Evolutionary conservation across 2,113 vertebrate species (phyloP), one percentile per base, ranked within the genome.

Genomic region (Channa maculata): DNA sequence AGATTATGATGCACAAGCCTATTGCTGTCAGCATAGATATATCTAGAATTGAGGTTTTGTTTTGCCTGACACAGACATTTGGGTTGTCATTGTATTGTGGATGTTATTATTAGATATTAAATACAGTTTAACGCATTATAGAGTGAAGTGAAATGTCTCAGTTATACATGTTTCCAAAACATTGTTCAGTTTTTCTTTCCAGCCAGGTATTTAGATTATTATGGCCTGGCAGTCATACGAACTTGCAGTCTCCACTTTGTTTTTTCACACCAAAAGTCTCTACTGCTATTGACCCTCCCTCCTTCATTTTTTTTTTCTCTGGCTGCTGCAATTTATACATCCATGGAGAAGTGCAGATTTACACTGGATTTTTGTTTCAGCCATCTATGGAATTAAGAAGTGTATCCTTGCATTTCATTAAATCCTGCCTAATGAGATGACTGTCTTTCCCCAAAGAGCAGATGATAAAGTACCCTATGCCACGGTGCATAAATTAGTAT

Each of bases 361-460:
- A 96, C 96, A 95, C 95, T 94, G 95, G 96, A 95, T 97, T 97
- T 96, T 96, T 96, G 94, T 95, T 96, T 95, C 94, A 95, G 94
- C 96, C 96, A 96, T 97, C 95, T 96, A 94, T 93, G 94, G 96
- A 97, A 97, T 97, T 96, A 97, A 97, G 96, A 96, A 97, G 95
- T 97, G 96, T 97, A 96, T 96, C 95, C 96, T 96, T 97, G 97
- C 96, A 97, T 98, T 97, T 98, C 97, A 98, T 99, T 98, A 98
- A 97, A 95, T 95, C 95, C 95, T 91, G 93, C 95, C 95, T 99
- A 98, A 99, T 99, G 96, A 99, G 96, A 97, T 96, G 96, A 97
- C 95, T 96, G 96, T 96, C 95, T 97, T 96, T 97, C 96, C 95
- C 95, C 96, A 97, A 98, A 97, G 96, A 98, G 96, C 94, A 92